Percentiles rank a stretch among this genome's conserved stretches.
Conservation (phyloP, 92 coral and sea anemone species). For the Umimayanthus kanabou region DNA sequence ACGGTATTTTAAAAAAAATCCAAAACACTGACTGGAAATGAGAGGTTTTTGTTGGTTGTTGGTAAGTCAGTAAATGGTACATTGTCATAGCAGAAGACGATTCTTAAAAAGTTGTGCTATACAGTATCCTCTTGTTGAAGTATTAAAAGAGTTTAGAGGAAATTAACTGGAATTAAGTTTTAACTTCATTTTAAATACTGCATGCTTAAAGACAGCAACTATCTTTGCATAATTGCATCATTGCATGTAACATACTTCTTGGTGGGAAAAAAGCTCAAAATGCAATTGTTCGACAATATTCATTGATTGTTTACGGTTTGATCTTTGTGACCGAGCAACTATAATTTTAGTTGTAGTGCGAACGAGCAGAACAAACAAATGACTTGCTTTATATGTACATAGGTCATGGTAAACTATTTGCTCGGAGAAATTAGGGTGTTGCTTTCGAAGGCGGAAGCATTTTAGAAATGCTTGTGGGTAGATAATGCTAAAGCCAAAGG, state of each 20-base stretch:
- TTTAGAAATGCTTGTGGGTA: constrained; percentile 4
- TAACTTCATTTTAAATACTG: neutral
- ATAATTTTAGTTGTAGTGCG: neutral
- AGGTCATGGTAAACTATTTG: constrained; percentile 10
- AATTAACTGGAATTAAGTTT: neutral
- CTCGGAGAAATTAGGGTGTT: constrained; percentile 9
- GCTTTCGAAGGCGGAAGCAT: constrained; percentile 7
- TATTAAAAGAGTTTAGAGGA: neutral
- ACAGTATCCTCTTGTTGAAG: neutral
- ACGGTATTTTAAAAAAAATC: neutral
- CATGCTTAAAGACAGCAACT: neutral
- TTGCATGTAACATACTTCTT: neutral
- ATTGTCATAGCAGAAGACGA: neutral
- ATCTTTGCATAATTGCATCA: neutral
- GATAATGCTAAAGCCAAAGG: neutral
- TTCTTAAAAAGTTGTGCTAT: too few species aligned
- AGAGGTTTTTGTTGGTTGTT: too few species aligned
- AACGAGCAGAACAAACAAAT: constrained; percentile 13
- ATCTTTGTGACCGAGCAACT: neutral
- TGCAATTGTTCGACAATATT: neutral
- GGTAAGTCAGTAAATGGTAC: neutral
- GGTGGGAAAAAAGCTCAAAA: neutral
- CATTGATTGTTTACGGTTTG: neutral
- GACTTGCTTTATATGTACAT: constrained; percentile 12
- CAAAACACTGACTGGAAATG: neutral